These are phyloP conservation scores for Ardeotis arabs DNA, from an alignment of 2,113 vertebrate species.

Conservation along the genomic window DNA sequence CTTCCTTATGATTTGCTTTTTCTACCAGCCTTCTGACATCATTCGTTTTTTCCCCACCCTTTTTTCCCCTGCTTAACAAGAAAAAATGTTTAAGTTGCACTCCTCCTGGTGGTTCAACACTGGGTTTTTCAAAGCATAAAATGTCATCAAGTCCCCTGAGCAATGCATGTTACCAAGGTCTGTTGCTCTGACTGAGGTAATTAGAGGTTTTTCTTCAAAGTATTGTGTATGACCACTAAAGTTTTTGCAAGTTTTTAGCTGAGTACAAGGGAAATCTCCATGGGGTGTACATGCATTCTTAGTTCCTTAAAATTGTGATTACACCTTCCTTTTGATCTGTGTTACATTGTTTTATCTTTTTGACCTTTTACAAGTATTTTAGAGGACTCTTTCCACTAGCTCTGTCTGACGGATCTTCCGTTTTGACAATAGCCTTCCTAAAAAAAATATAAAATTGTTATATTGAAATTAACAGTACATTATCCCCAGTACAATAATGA, in stretches of 20 bases:
- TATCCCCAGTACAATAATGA: background rate
- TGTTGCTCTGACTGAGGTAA: background rate
- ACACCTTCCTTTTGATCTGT: background rate
- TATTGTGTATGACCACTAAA: background rate
- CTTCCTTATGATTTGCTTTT: background rate
- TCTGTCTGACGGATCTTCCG: background rate
- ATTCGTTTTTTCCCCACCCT: background rate
- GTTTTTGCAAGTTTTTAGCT: background rate
- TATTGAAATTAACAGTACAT: background rate
- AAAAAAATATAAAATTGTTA: background rate
- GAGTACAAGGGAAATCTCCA: background rate
- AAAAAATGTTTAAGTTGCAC: background rate
- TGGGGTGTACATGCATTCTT: rapidly evolving
- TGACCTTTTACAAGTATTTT: background rate
- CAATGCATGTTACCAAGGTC: background rate
- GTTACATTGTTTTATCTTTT: background rate
- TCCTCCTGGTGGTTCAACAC: background rate
- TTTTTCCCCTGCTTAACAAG: background rate
- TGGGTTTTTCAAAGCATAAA: background rate
- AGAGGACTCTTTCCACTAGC: background rate
- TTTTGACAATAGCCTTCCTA: background rate
- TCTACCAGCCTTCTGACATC: background rate
- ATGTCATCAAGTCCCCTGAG: background rate
- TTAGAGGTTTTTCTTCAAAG: background rate
- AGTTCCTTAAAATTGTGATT: background rate